These are phyloP conservation scores for Meles meles DNA, from an alignment of 2,113 vertebrate genomes.

Conservation along the genomic window DNA sequence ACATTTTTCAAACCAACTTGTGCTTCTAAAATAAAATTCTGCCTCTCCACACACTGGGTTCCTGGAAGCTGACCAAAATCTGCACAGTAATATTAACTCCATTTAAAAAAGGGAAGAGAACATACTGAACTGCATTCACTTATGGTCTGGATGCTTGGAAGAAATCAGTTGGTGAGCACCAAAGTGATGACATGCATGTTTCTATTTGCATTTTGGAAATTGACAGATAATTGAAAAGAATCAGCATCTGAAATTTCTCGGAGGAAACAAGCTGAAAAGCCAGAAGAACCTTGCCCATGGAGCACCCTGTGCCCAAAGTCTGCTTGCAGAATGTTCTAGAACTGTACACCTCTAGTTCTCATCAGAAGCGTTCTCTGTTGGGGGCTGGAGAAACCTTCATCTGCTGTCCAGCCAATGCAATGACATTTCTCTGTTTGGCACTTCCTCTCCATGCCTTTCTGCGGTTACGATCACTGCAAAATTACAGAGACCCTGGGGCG, in stretches of 20 bases:
- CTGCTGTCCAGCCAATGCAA: background rate
- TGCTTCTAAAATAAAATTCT: conserved; percentile 69
- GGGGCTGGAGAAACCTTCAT: background rate
- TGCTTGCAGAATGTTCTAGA: conserved; percentile 55
- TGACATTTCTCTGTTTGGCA: accelerated
- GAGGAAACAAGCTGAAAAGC: conserved; percentile 67
- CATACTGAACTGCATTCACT: conserved; percentile 54
- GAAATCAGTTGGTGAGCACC: conserved; percentile 57
- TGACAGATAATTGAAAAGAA: conserved; percentile 78
- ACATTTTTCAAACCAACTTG: conserved; percentile 62
- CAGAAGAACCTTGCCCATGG: conserved; percentile 66
- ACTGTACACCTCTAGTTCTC: background rate
- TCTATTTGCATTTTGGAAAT: conserved; percentile 69
- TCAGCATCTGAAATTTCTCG: conserved; percentile 65
- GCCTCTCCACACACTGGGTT: conserved; percentile 50
- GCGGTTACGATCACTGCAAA: accelerated
- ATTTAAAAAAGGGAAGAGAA: conserved; percentile 44
- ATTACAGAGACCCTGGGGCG: background rate
- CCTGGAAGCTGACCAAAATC: conserved; percentile 64
- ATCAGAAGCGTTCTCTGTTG: conserved; percentile 15
- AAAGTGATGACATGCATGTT: conserved; percentile 63
- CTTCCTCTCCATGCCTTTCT: background rate
- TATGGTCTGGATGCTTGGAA: conserved; percentile 63
- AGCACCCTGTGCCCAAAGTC: background rate
- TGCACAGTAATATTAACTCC: conserved; percentile 57